Evolutionary conservation across 2,113 vertebrate species (phyloP).

Genomic region (Corydoras sp.): DNA sequence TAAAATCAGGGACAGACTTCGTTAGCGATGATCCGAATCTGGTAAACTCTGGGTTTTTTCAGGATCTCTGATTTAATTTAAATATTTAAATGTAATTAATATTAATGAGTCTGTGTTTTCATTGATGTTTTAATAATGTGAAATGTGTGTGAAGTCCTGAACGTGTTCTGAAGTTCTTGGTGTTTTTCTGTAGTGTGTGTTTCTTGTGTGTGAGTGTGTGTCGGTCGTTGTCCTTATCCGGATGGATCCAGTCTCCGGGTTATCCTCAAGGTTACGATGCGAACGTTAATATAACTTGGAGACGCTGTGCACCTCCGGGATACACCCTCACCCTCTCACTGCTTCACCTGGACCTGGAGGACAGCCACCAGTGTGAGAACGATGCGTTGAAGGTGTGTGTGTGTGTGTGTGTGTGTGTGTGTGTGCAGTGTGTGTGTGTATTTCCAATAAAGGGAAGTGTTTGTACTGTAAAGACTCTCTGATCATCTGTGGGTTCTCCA

Average conservation of each 20-base stretch:
- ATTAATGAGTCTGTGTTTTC: too few species aligned
- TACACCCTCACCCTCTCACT: slow-evolving; percentile 75
- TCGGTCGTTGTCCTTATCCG: slow-evolving; percentile 52
- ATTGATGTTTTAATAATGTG: too few species aligned
- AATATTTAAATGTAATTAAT: background rate
- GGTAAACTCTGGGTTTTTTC: background rate
- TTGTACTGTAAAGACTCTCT: too few species aligned
- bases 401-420: too few species aligned
- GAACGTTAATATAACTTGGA: slow-evolving; percentile 68
- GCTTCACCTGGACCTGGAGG: slow-evolving; percentile 82
- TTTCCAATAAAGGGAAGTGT: too few species aligned
- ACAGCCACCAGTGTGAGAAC: slow-evolving; percentile 75
- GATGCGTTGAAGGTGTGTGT: slow-evolving; percentile 76
- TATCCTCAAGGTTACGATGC: slow-evolving; percentile 81
- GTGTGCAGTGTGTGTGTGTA: too few species aligned
- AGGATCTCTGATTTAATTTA: background rate
- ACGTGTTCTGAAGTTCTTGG: too few species aligned
- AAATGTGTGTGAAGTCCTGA: too few species aligned
- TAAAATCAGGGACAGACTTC: too few species aligned
- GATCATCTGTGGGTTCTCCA: too few species aligned
- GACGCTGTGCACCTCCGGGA: slow-evolving; percentile 73
- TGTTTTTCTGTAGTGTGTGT: slow-evolving; percentile 15
- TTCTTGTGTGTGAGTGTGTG: slow-evolving; percentile 32
- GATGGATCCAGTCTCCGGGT: slow-evolving; percentile 84
- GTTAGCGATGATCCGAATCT: background rate